Evolutionary conservation across 2,888 invertebrate genomes (phyloP).

Genomic region (Microctonus hyperodae): DNA sequence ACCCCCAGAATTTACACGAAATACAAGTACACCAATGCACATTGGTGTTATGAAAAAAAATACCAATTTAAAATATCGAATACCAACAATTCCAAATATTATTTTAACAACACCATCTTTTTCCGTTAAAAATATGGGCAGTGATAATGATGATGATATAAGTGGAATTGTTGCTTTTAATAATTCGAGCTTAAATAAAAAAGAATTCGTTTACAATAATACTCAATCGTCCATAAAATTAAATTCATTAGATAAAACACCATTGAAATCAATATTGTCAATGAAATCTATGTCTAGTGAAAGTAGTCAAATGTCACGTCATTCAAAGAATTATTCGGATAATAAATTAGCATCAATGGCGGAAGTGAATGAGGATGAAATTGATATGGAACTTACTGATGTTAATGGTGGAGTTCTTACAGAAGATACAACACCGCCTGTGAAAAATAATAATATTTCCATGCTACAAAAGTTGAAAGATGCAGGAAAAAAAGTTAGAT

Average conservation of each 20-base stretch:
- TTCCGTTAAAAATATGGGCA: conserved; percentile 13
- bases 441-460: not conserved
- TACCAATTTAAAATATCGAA: conserved; percentile 38
- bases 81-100: conserved; percentile 41
- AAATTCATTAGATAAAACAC: conserved; percentile 34
- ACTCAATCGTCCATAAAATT: conserved; percentile 21
- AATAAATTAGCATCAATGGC: conserved; percentile 36
- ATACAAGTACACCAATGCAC: conserved; percentile 56
- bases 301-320: conserved; percentile 16
- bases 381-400: conserved; percentile 31
- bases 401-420: not conserved
- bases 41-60: conserved; percentile 35
- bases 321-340: conserved; percentile 18
- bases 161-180: conserved; percentile 5
- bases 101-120: conserved; percentile 45
- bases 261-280: conserved; percentile 37
- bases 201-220: conserved; percentile 32
- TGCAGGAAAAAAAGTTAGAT: conserved; percentile 47
- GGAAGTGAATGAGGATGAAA: conserved; percentile 37
- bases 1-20: conserved; percentile 49
- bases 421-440: conserved; percentile 5
- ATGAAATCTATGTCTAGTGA: conserved; percentile 21
- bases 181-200: conserved; percentile 7
- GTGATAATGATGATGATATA: conserved; percentile 13
- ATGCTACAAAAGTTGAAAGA: conserved; percentile 31